phyloP scores from a whole-genome alignment of 2,113 vertebrate genomes.

The Ammospiza nelsoni region DNA sequence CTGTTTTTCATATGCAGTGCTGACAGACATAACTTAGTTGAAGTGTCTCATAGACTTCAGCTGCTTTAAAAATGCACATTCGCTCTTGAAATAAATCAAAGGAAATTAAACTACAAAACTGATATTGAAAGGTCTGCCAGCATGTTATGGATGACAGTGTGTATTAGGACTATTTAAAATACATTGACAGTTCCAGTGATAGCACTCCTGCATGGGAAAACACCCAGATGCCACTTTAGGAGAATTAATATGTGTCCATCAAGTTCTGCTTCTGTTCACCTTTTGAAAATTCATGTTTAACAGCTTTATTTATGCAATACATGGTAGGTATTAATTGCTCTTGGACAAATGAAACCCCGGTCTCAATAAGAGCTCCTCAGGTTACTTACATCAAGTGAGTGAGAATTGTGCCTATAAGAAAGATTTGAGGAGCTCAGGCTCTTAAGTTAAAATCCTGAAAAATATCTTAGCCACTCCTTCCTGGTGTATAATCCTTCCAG shows the following conservation, averaged over 20 bases:
- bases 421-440: neutral
- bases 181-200: neutral
- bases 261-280: neutral
- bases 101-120: neutral
- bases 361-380: neutral
- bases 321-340: neutral
- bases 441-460: neutral
- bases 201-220: neutral
- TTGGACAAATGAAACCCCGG: neutral
- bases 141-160: neutral
- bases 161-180: neutral
- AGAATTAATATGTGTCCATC: neutral
- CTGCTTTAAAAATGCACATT: neutral
- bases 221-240: neutral
- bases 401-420: neutral
- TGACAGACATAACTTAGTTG: neutral
- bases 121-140: neutral
- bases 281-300: neutral
- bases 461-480: neutral
- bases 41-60: neutral
- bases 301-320: neutral
- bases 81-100: neutral
- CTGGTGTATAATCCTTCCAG: too few species aligned
- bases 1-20: neutral
- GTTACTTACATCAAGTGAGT: neutral